Evolutionary conservation across 1,140 invertebrate species (phyloP), one percentile per base, ranked within the genome.

Genomic region (Mizuhopecten yessoensis): DNA sequence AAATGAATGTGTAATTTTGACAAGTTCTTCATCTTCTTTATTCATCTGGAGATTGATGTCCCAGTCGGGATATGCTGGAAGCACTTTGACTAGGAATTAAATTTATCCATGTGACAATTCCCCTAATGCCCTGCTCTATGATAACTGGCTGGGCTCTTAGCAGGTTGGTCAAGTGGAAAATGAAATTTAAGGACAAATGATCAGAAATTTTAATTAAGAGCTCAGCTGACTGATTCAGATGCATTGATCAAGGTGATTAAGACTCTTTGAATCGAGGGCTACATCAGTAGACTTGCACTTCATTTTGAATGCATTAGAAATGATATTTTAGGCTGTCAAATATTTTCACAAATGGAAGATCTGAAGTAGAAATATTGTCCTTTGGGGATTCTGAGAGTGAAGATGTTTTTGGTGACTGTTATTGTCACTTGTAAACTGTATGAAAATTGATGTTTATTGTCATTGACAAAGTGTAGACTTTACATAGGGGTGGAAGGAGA

Each of bases 1-100:
- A 75, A 75, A 75, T 75, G 57, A 75, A 75, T 75, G 57, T 75
- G 57, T 75, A 75, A 75, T 75, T 75, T 75, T 75, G 57, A 75
- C 57, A 75, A 75, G n/a, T 75, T 75, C 57, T 75, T 75, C 57
- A 29, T 75, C 57, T 75, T 75, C 57, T 75, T 57, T 75, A 75
- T n/a, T 75, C 57, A 75, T 75, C 57, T 2, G 5, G n/a, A 75
- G 23, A 75, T 29, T 75, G 57, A 75, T 75, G 42, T 75, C 57
- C 5, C 29, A 5, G 23, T 5, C 29, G n/a, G 1, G 57, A 75
- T 75, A n/a, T 29, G 57, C 57, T 75, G 23, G 57, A 75, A 75
- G 57, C 57, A 75, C 57, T 75, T 75, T 29, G 57, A 11, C 57
- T 29, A n/a, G 23, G 57, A 75, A 75, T 75, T 75, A 75, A 75